Evolutionary conservation across 2,797 vertebrate species (phyloP).

Genomic region (Rallus crepitans): DNA sequence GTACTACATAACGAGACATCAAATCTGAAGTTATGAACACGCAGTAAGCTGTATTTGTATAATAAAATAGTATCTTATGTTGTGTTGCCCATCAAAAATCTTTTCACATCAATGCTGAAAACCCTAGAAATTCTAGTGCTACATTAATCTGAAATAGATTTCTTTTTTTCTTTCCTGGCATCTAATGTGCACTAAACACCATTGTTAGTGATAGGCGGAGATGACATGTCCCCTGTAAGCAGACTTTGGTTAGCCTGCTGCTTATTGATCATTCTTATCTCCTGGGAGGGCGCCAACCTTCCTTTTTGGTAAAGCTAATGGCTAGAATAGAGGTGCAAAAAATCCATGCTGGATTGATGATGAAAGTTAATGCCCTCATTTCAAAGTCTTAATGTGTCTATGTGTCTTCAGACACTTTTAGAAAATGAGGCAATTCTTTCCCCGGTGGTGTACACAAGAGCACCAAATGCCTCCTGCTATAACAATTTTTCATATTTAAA

Average conservation of each 20-base stretch:
- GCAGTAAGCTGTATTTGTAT: not conserved
- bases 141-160: not conserved
- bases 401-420: not conserved
- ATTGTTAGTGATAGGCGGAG: not conserved
- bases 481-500: not conserved
- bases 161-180: not conserved
- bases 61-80: not conserved
- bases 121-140: not conserved
- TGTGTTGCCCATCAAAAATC: not conserved
- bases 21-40: not conserved
- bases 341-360: not conserved
- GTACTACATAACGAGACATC: not conserved
- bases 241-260: not conserved
- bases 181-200: not conserved
- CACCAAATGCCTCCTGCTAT: not conserved
- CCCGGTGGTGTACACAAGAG: not conserved
- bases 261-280: not conserved
- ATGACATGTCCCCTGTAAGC: not conserved
- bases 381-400: not conserved
- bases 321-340: not conserved
- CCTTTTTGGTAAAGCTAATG: not conserved
- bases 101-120: not conserved
- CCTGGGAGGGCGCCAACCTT: accelerated
- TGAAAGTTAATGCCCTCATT: not conserved
- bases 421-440: not conserved